Evolutionary conservation across 2,113 vertebrate species (phyloP).

Genomic region (Monopterus albus): DNA sequence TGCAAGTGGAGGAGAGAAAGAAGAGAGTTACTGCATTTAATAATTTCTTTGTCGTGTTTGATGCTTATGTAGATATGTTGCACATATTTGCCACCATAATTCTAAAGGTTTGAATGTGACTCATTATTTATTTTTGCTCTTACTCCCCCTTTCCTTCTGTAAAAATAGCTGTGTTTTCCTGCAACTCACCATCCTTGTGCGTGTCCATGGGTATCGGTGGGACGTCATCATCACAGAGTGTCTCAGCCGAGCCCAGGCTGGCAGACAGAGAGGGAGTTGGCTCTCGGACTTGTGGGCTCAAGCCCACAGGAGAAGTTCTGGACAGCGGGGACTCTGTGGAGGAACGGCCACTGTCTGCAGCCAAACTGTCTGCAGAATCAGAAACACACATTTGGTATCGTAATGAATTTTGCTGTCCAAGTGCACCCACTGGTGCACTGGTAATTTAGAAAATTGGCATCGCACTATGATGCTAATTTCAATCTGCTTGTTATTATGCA

Average conservation of each 20-base stretch:
- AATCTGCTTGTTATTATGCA: slow-evolving; percentile 2
- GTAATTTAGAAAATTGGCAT: slow-evolving; percentile 15
- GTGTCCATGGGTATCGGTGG: slow-evolving; percentile 81
- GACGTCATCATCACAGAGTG: slow-evolving; percentile 76
- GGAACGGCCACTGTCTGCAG: slow-evolving; percentile 83
- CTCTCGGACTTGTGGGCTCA: slow-evolving; percentile 91
- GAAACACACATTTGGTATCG: slow-evolving; percentile 24
- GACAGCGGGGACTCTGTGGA: slow-evolving; percentile 86
- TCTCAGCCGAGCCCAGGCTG: slow-evolving; percentile 84
- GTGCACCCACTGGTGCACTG: background rate
- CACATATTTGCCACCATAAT: background rate
- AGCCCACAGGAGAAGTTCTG: slow-evolving; percentile 92
- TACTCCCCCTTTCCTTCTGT: background rate
- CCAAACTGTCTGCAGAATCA: slow-evolving; percentile 82
- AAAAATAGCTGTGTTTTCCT: slow-evolving; percentile 15
- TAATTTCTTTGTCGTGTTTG: background rate
- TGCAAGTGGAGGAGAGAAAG: slow-evolving; percentile 20
- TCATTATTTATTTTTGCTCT: slow-evolving; percentile 9
- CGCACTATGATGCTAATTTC: slow-evolving; percentile 1
- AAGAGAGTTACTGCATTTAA: background rate
- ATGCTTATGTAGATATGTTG: background rate
- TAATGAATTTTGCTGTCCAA: slow-evolving; percentile 24
- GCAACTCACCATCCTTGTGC: slow-evolving; percentile 84
- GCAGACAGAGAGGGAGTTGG: slow-evolving; percentile 83
- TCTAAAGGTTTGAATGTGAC: background rate